Evolutionary conservation across 2,113 vertebrate species (phyloP).

Genomic region (Protobothrops flavoviridis): DNA sequence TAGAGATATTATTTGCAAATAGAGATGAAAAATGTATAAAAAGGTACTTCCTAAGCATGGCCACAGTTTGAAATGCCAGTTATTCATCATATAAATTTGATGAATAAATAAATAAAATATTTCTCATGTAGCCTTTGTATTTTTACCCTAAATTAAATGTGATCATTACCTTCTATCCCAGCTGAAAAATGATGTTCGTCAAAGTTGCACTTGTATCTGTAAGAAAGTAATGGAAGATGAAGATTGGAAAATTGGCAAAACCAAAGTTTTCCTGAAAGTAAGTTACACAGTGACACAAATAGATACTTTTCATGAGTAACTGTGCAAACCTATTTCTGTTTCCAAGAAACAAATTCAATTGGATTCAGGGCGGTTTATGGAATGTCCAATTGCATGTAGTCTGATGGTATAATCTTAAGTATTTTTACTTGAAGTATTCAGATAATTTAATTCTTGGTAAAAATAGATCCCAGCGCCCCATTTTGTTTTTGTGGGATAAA

Average conservation of each 20-base stretch:
- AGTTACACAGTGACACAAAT: conserved; percentile 42
- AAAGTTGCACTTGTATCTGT: conserved; percentile 78
- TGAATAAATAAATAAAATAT: background rate
- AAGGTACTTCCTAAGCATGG: conserved; percentile 16
- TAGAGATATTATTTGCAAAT: background rate
- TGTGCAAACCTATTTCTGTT: background rate
- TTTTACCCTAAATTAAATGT: conserved; percentile 43
- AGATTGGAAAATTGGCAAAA: conserved; percentile 93
- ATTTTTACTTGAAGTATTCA: background rate
- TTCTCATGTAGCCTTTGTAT: conserved; percentile 24
- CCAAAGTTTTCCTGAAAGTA: conserved; percentile 96
- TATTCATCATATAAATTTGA: background rate
- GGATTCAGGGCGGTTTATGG: background rate
- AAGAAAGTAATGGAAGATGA: conserved; percentile 70
- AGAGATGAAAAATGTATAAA: background rate
- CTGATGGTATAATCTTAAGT: background rate
- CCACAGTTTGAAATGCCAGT: conserved; percentile 20
- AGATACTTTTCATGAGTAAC: background rate
- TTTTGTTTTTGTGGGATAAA: background rate
- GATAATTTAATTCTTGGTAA: background rate
- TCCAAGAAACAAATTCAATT: background rate
- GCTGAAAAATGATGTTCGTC: conserved; percentile 70
- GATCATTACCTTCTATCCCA: conserved; percentile 43
- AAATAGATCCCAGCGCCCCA: background rate
- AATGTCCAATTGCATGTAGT: background rate